Conservation (phyloP, 2,797 vertebrate species). For the Danio aesculapii region DNA sequence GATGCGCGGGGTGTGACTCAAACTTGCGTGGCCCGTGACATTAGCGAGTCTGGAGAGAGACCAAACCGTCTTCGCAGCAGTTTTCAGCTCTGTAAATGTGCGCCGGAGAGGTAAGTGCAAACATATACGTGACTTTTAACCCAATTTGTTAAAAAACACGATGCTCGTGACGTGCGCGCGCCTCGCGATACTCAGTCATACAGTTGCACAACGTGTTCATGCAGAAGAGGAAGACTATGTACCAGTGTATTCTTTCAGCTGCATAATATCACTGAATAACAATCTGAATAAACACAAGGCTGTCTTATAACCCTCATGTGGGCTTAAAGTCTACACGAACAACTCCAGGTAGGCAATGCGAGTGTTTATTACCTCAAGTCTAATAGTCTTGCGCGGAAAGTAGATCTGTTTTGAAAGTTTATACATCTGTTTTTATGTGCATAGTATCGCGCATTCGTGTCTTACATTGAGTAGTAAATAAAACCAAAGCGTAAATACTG, state of each 20-base stretch:
- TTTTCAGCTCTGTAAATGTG: slow-evolving; percentile 4
- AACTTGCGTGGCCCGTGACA: slow-evolving; percentile 33
- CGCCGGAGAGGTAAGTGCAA: slow-evolving; percentile 30
- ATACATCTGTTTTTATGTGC: slow-evolving; percentile 27
- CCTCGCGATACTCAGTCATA: background rate
- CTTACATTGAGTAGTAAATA: background rate
- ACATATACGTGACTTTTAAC: slow-evolving; percentile 19
- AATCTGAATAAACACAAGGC: background rate
- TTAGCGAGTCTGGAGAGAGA: slow-evolving; percentile 13
- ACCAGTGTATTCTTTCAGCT: background rate
- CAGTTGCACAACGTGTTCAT: slow-evolving; percentile 23
- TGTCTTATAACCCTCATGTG: background rate
- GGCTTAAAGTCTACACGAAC: background rate
- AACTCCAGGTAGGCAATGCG: background rate
- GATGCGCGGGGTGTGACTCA: slow-evolving; percentile 45
- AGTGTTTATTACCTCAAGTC: background rate
- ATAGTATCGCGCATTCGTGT: background rate
- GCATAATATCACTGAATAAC: background rate
- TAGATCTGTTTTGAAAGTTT: slow-evolving; percentile 39
- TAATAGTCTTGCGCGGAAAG: slow-evolving; percentile 20
- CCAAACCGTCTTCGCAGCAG: background rate
- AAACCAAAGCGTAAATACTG: background rate
- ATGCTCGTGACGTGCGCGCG: slow-evolving; percentile 11
- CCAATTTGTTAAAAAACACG: slow-evolving; percentile 1
- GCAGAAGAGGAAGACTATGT: background rate